Percentiles rank a stretch among this genome's conserved stretches.
Evolutionary conservation across 2,113 vertebrate species (phyloP).

Genomic region (Thalassarche chlororhynchos): DNA sequence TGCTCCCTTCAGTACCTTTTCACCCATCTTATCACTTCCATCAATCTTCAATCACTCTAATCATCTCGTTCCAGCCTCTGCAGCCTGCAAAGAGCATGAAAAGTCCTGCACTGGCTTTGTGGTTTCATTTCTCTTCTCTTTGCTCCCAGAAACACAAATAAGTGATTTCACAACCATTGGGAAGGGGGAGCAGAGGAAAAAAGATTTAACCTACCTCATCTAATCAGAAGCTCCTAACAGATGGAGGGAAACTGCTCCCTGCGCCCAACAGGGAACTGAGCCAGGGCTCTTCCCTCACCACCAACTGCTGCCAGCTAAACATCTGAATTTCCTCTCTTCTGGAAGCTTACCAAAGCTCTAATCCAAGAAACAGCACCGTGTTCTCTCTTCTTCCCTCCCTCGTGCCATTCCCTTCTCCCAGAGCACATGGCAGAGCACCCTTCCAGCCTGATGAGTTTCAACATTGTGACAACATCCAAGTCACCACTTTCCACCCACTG

Average conservation of each 20-base stretch:
- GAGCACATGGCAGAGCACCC: not conserved
- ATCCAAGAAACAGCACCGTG: not conserved
- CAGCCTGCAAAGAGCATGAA: not conserved
- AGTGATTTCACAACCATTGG: conserved; percentile 28
- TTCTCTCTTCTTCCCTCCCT: not conserved
- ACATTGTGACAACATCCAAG: not conserved
- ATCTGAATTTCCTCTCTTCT: conserved; percentile 47
- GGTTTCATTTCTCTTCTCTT: conserved; percentile 34
- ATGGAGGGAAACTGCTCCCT: conserved; percentile 48
- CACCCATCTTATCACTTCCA: conserved; percentile 52
- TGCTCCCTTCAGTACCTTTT: not conserved
- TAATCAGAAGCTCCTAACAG: conserved; percentile 57
- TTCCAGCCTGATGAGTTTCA: not conserved
- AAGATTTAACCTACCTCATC: conserved; percentile 52
- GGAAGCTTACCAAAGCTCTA: not conserved
- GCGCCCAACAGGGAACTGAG: conserved; percentile 12
- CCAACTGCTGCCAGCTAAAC: conserved; percentile 42
- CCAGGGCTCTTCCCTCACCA: conserved; percentile 33
- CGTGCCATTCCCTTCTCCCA: not conserved
- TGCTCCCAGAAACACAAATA: conserved; percentile 34
- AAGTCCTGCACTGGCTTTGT: not conserved
- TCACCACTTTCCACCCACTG: not conserved
- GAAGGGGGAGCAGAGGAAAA: not conserved
- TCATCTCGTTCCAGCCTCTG: conserved; percentile 1
- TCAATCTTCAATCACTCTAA: conserved; percentile 50